These are phyloP conservation scores for Xenopus laevis DNA, from an alignment of 2,113 vertebrate genomes.

Conservation along the genomic window DNA sequence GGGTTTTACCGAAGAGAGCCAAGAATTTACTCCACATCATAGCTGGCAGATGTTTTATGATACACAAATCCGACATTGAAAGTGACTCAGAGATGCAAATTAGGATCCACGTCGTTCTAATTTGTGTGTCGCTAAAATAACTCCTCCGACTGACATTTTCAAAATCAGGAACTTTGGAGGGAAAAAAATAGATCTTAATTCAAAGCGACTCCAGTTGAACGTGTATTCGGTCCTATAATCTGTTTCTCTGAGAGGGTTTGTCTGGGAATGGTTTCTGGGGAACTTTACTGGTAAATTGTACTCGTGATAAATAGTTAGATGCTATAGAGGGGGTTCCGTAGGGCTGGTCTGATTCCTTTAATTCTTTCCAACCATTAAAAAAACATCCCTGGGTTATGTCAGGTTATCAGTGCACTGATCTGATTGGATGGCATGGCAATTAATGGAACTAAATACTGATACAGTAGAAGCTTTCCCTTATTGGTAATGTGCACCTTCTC, in stretches of 20 bases:
- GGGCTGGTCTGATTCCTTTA: background rate
- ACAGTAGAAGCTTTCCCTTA: no score
- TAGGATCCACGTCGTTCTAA: background rate
- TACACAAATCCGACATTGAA: background rate
- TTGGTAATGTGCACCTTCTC: no score
- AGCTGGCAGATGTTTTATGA: background rate
- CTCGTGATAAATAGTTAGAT: background rate
- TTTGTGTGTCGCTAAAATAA: background rate
- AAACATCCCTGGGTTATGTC: background rate
- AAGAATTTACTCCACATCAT: background rate
- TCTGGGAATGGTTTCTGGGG: background rate
- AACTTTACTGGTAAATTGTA: background rate
- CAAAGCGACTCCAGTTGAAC: background rate
- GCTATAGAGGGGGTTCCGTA: background rate
- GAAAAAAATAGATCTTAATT: background rate
- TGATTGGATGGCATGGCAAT: no score
- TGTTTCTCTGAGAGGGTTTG: no score
- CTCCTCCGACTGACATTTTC: background rate
- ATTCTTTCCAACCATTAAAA: background rate
- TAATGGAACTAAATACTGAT: no score
- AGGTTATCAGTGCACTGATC: no score
- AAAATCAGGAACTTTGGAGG: background rate
- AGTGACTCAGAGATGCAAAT: no score
- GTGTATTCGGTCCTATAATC: no score
- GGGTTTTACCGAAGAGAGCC: background rate